Conservation (phyloP, 2,888 invertebrate species). For the Euphydryas editha region DNA sequence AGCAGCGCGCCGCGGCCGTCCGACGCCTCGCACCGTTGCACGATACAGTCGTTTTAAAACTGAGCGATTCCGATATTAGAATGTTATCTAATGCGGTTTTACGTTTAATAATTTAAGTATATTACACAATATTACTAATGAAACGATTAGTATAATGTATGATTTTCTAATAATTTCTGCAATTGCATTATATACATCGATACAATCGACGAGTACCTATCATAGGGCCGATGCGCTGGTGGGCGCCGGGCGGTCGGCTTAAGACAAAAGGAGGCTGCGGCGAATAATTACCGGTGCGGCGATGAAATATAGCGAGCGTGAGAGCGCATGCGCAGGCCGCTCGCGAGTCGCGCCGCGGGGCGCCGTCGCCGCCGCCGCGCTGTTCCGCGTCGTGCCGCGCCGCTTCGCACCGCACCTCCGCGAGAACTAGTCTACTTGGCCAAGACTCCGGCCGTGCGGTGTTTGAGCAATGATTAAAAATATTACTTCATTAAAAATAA, state of each 20-base stretch:
- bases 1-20: not conserved
- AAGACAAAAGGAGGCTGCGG: conserved; percentile 27
- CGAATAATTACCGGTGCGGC: conserved; percentile 23
- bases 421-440: too few species aligned
- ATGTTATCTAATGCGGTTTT: not conserved
- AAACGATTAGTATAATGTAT: not conserved
- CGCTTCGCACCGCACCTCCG: not conserved
- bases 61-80: not conserved
- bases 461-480: not conserved
- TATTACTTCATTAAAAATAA: too few species aligned
- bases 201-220: not conserved
- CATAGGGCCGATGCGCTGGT: conserved; percentile 2
- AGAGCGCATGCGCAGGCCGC: conserved; percentile 27
- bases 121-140: not conserved
- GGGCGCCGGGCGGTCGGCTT: conserved; percentile 12
- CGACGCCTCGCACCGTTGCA: not conserved
- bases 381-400: not conserved
- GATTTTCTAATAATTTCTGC: not conserved
- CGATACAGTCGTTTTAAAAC: not conserved
- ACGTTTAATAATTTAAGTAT: not conserved
- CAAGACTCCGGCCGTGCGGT: too few species aligned
- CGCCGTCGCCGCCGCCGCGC: conserved; percentile 18
- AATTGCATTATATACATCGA: not conserved
- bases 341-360: conserved; percentile 25
- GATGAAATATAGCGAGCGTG: conserved; percentile 32